A percentile compares a stretch with the other conserved stretches of the same genome.
phyloP scores from a whole-genome alignment of 1,140 invertebrate genomes.

The Drosophila baimaii region DNA sequence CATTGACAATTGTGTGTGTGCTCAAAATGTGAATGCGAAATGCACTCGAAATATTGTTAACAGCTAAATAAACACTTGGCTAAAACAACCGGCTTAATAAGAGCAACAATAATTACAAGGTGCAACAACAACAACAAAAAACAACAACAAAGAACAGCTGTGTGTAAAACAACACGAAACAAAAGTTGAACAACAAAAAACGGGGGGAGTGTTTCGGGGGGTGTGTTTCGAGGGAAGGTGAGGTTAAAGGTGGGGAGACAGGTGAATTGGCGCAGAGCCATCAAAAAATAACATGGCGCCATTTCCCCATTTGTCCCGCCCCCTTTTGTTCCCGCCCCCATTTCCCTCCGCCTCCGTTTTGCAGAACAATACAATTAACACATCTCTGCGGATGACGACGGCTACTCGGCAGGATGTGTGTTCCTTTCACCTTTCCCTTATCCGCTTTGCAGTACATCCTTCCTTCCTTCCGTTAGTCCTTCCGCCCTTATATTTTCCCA shows the following conservation, averaged over 20 bases:
- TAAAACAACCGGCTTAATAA: conserved; percentile 32
- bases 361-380: conserved; percentile 64
- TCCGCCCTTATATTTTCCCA: neutral
- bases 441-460: conserved; percentile 8
- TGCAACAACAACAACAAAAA: conserved; percentile 37
- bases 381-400: conserved; percentile 65
- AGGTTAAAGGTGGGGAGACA: conserved; percentile 15
- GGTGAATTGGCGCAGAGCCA: conserved; percentile 32
- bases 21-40: conserved; percentile 22
- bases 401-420: conserved; percentile 35
- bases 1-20: neutral
- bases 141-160: conserved; percentile 30
- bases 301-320: neutral
- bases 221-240: neutral
- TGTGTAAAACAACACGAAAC: conserved; percentile 36
- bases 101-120: conserved; percentile 34
- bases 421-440: conserved; percentile 32
- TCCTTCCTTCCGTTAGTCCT: conserved; percentile 23
- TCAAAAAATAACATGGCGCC: conserved; percentile 36
- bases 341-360: neutral
- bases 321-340: conserved; percentile 5
- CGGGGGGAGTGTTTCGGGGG: neutral
- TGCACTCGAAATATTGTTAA: conserved; percentile 54
- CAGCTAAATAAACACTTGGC: conserved; percentile 46
- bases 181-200: conserved; percentile 36